Base-by-base conservation (phyloP, 1,140 invertebrate species). In the Carposina sasakii region DNA sequence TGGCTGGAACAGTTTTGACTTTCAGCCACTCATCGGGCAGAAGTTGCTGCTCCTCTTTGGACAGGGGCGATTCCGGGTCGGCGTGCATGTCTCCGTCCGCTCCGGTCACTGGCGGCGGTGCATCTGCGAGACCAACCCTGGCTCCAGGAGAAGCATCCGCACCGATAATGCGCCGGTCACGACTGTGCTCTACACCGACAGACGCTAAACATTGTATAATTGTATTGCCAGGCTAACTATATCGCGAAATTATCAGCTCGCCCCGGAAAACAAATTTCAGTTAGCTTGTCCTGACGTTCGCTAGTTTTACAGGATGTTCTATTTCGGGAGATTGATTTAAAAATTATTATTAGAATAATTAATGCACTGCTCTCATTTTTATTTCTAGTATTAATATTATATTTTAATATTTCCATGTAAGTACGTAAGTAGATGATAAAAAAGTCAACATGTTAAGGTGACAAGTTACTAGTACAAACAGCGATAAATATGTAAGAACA, bases 91-190 rank as follows among this genome's bases (percentile, higher is more conserved):
- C n/a, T 15, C 15, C 10, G 19, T 17, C 20, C n/a, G n/a, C n/a
- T n/a, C n/a, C n/a, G n/a, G n/a, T n/a, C 48, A 42, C 49, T 46
- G 45, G 48, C 19, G 39, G 42, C 10, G 46, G 54, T 48, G 64
- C 57, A 66, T 78, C 65, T 81, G 77, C 61, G 61, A 56, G 66
- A 63, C 50, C 78, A 78, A 71, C 75, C 76, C 75, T 47, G 63
- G 60, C 52, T 55, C 58, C 72, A 74, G 69, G 77, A 78, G 76
- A 71, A 77, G 75, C 77, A 71, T 71, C 70, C 72, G 72, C 59
- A 72, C 70, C 76, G 79, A 73, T 84, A 84, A 84, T 81, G 71
- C 62, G 67, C 57, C 73, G 66, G 62, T 84, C 81, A 84, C 81
- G 81, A 81, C 76, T 68, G 70, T 58, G 67, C 56, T 44, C 59